phyloP scores from a whole-genome alignment of 2,888 invertebrate genomes.

The Melikaiella ostensackeni region DNA sequence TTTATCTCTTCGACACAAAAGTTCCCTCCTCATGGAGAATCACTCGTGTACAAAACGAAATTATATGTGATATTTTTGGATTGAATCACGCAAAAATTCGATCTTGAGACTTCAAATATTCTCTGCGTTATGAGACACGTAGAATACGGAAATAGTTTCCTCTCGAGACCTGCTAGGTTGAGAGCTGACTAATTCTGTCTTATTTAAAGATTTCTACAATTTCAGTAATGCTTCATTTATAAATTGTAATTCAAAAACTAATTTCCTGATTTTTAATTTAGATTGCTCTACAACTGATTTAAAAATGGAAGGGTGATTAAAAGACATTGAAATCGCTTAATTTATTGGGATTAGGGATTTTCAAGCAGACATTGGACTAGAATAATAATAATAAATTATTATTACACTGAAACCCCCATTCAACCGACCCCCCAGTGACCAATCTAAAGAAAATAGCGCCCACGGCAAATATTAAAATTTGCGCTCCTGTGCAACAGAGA shows the following conservation, averaged over 20 bases:
- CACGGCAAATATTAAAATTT: too few relatives aligned
- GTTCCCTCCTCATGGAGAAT: too few relatives aligned
- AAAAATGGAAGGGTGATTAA: not conserved
- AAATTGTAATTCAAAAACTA: not conserved
- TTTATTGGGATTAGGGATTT: too few relatives aligned
- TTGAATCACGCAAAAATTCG: not conserved
- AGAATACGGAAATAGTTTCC: slow-evolving; percentile 29
- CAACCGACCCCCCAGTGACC: too few relatives aligned
- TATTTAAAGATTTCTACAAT: slow-evolving; percentile 9
- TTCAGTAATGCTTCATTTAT: not conserved
- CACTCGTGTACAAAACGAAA: not conserved
- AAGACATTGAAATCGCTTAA: too few relatives aligned
- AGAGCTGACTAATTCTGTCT: slow-evolving; percentile 1
- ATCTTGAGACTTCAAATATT: not conserved
- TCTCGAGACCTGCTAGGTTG: not conserved
- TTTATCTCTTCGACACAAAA: too few relatives aligned
- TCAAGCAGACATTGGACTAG: too few relatives aligned
- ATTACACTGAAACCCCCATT: too few relatives aligned
- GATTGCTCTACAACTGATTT: not conserved
- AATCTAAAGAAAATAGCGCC: too few relatives aligned
- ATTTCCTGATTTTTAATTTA: not conserved
- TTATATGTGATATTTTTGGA: not conserved
- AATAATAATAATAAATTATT: too few relatives aligned
- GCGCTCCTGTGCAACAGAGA: too few relatives aligned
- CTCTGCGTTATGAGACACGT: not conserved